Conservation (phyloP, 2,888 invertebrate genomes). For the Andrena fulva region DNA sequence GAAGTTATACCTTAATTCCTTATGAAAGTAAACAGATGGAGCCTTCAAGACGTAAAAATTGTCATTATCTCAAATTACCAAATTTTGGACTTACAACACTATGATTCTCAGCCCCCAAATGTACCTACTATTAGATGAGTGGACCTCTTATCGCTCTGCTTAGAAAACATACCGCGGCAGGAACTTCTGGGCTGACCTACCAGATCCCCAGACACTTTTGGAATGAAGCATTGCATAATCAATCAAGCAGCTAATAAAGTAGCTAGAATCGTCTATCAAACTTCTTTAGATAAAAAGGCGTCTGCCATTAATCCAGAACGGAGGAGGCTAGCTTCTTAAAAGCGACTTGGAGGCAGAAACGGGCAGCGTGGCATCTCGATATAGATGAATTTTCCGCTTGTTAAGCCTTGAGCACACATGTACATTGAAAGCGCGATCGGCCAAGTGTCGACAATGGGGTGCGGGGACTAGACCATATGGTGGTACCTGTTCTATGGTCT, state of each 20-base stretch:
- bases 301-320: neutral
- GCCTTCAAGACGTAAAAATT: no score
- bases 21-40: no score
- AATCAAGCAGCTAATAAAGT: neutral
- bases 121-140: no score
- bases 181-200: no score
- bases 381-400: constrained; percentile 82
- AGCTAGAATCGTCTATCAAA: no score
- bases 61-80: no score
- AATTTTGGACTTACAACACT: no score
- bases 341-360: constrained; percentile 68
- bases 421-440: constrained; percentile 58
- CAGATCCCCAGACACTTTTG: no score
- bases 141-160: no score
- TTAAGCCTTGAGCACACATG: constrained; percentile 79
- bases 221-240: neutral
- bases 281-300: neutral
- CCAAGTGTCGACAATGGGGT: constrained; percentile 76
- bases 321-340: neutral
- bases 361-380: constrained; percentile 78
- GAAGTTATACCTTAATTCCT: no score
- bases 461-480: constrained; percentile 79
- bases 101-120: no score
- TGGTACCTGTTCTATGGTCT: constrained; percentile 82
- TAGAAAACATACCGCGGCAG: no score